Conservation (phyloP, 2,888 invertebrate species). For the Leptinotarsa haldemani region DNA sequence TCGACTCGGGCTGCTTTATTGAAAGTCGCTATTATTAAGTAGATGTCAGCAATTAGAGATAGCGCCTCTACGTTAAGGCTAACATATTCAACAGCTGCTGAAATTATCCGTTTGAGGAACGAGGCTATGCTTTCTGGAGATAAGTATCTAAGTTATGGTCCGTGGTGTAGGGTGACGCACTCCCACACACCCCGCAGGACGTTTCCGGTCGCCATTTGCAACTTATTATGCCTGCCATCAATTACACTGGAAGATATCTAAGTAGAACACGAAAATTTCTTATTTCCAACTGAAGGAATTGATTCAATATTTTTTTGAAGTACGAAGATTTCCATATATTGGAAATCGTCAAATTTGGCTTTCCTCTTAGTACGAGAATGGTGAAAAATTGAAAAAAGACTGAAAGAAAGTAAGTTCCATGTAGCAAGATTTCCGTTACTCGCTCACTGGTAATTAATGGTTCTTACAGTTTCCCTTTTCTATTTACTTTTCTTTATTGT, state of each 20-base stretch:
- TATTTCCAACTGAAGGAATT: too few species aligned
- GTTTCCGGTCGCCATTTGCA: conserved; percentile 59
- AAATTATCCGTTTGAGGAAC: conserved; percentile 63
- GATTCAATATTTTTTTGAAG: too few species aligned
- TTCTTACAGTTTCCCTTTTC: too few species aligned
- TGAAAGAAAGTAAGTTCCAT: too few species aligned
- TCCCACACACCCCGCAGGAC: conserved; percentile 63
- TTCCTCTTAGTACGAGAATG: too few species aligned
- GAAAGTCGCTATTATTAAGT: conserved; percentile 61
- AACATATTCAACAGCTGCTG: conserved; percentile 64
- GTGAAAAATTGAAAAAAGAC: too few species aligned
- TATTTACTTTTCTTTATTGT: too few species aligned
- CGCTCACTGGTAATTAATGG: too few species aligned
- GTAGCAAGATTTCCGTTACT: too few species aligned
- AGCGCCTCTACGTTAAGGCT: conserved; percentile 57
- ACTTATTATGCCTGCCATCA: conserved; percentile 4
- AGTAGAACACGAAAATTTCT: neutral
- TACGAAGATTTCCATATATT: too few species aligned
- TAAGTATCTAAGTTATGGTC: conserved; percentile 65
- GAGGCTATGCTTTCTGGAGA: conserved; percentile 62
- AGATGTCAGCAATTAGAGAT: conserved; percentile 60
- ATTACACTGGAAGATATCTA: neutral
- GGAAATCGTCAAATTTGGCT: too few species aligned
- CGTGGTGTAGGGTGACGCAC: conserved; percentile 60
- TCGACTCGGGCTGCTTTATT: conserved; percentile 47